Conservation (phyloP, 2,797 vertebrate genomes). For the Gephyroberyx darwinii region DNA sequence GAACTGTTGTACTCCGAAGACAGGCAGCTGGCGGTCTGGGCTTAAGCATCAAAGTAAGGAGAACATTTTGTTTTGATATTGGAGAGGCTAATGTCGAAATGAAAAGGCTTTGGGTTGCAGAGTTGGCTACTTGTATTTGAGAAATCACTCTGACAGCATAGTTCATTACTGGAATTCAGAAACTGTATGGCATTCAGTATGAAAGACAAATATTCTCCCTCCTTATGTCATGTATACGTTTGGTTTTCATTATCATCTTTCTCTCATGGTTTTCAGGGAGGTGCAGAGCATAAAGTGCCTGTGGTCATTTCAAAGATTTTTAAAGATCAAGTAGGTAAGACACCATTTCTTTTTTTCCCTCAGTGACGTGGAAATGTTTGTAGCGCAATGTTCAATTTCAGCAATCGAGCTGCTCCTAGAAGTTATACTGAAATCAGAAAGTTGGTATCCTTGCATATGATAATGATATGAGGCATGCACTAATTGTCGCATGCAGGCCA, state of each 20-base stretch:
- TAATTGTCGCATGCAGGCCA: no score
- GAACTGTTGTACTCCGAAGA: constrained; percentile 95
- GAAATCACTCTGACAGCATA: constrained; percentile 33
- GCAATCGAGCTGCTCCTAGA: not conserved
- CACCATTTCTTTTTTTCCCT: constrained; percentile 29
- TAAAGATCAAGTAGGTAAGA: constrained; percentile 95
- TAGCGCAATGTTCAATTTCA: constrained; percentile 4
- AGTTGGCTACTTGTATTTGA: constrained; percentile 11
- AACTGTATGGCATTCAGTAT: not conserved
- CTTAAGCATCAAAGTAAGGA: constrained; percentile 95
- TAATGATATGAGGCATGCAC: no score
- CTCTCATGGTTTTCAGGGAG: constrained; percentile 86
- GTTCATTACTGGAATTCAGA: constrained; percentile 5
- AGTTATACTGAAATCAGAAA: not conserved
- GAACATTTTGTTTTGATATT: constrained; percentile 51
- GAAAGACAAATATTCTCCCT: no score
- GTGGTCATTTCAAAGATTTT: constrained; percentile 97
- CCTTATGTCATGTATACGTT: no score
- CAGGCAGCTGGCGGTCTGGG: constrained; percentile 92
- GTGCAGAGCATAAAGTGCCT: constrained; percentile 92
- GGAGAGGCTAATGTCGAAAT: not conserved
- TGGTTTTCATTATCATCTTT: constrained; percentile 10
- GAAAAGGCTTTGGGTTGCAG: no score
- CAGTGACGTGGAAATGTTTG: constrained; percentile 9
- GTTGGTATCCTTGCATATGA: no score